These are phyloP conservation scores for Acleris cristana DNA, from an alignment of 2,888 invertebrate species.

Conservation along the genomic window DNA sequence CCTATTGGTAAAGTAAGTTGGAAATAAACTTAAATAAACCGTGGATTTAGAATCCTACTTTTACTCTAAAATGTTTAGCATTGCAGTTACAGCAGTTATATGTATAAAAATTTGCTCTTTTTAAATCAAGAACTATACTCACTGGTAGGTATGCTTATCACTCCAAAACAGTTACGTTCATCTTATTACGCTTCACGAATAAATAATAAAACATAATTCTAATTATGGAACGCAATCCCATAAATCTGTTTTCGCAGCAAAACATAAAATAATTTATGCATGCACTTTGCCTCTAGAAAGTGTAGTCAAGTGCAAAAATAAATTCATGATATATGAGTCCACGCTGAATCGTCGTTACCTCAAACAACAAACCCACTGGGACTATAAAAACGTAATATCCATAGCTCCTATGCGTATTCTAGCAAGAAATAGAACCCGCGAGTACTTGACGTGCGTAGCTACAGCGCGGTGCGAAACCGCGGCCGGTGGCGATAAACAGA, in stretches of 20 bases:
- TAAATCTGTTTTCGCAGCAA: constrained; percentile 67
- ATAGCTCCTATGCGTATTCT: constrained; percentile 40
- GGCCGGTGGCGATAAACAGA: constrained; percentile 23
- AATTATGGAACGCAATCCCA: constrained; percentile 45
- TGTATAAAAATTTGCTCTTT: too few relatives aligned
- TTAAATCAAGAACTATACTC: too few relatives aligned
- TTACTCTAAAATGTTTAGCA: too few relatives aligned
- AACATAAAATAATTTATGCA: constrained; percentile 74
- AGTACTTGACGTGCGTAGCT: background rate
- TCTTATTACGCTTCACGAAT: background rate
- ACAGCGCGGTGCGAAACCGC: constrained; percentile 13
- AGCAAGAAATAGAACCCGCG: constrained; percentile 45
- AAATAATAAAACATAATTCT: constrained; percentile 15
- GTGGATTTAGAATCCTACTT: too few relatives aligned
- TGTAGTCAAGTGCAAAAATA: background rate
- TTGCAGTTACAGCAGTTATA: too few relatives aligned
- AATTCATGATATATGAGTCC: too few relatives aligned
- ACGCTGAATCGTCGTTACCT: too few relatives aligned
- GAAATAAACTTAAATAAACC: too few relatives aligned
- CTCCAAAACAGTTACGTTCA: background rate
- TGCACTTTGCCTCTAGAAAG: constrained; percentile 54
- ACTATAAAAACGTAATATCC: background rate
- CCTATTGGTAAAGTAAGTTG: too few relatives aligned
- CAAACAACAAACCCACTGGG: too few relatives aligned
- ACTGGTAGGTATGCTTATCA: too few relatives aligned